These are phyloP conservation scores for Acropternis orthonyx DNA, from an alignment of 2,797 vertebrate species.

Conservation along the genomic window DNA sequence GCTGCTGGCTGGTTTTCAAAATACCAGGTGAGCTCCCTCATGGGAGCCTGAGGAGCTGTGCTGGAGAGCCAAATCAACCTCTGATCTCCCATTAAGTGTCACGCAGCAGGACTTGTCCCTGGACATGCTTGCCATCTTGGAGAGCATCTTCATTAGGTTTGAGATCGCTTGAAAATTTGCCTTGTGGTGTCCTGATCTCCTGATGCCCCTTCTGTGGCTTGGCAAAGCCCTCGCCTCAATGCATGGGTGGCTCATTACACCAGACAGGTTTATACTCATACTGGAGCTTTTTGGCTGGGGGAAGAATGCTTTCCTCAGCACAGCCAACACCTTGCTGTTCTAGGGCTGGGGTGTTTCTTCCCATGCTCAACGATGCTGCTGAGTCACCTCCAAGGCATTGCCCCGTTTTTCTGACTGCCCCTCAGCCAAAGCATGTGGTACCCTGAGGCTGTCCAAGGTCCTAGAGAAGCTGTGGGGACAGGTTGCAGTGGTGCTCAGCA, in stretches of 20 bases:
- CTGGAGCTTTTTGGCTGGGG: background rate
- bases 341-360: background rate
- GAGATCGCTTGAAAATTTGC: background rate
- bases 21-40: background rate
- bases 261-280: background rate
- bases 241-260: background rate
- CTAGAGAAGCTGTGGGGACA: background rate
- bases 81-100: background rate
- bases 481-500: background rate
- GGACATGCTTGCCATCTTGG: rapidly evolving
- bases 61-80: background rate
- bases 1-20: background rate
- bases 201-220: background rate
- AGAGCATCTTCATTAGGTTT: background rate
- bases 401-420: background rate
- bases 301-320: background rate
- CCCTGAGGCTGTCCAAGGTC: background rate
- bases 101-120: background rate
- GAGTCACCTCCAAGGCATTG: background rate
- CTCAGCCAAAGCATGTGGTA: background rate
- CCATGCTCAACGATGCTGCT: rapidly evolving
- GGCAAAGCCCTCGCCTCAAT: background rate
- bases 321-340: background rate
- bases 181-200: background rate
- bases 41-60: background rate